A percentile compares a stretch with the other conserved stretches of the same genome.
phyloP scores from a whole-genome alignment of 2,113 vertebrate species.

The Drymodes brunneopygia region DNA sequence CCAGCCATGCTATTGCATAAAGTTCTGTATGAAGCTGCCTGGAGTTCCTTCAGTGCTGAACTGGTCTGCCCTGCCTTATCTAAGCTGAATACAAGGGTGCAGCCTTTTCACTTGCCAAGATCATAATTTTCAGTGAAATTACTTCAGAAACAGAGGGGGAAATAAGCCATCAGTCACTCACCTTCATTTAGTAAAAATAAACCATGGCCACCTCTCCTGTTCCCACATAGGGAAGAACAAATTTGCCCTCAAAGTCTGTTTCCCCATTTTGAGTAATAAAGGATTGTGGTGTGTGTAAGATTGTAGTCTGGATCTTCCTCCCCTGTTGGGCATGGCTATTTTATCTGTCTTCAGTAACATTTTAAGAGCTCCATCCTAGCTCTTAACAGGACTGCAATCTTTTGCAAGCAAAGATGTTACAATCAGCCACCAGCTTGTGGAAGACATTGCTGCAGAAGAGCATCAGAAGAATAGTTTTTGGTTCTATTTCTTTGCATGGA shows the following conservation, averaged over 20 bases:
- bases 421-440: neutral
- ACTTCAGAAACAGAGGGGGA: neutral
- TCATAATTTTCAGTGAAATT: accelerated
- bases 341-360: neutral
- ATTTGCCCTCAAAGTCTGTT: neutral
- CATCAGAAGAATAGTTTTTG: neutral
- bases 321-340: neutral
- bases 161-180: neutral
- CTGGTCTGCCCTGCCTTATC: neutral
- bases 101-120: neutral
- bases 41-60: neutral
- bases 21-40: neutral
- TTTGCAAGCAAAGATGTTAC: neutral
- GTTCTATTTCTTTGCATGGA: neutral
- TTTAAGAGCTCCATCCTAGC: neutral
- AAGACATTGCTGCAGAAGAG: neutral
- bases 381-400: neutral
- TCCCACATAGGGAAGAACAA: neutral
- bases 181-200: neutral
- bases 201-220: neutral
- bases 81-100: neutral
- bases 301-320: neutral
- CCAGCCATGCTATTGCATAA: neutral
- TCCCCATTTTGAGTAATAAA: neutral
- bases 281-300: neutral